A percentile compares a stretch with the other conserved stretches of the same genome.
Evolutionary conservation across 2,113 vertebrate genomes (phyloP).

Genomic region (Antigone vipio): DNA sequence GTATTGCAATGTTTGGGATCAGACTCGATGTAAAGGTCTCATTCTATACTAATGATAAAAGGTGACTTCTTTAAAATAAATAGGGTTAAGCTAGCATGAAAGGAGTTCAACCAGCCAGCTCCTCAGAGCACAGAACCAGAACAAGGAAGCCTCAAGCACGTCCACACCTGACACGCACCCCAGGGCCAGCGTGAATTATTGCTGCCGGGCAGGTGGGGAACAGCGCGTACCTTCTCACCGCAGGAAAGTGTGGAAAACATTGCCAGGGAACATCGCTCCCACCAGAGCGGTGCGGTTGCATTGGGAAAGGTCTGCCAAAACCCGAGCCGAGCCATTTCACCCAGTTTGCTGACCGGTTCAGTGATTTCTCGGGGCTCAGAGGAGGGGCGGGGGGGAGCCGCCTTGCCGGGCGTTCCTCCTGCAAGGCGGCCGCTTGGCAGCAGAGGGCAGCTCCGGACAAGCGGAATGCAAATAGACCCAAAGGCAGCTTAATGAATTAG

Average conservation of each 20-base stretch:
- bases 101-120: neutral
- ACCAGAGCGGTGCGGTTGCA: rapidly evolving
- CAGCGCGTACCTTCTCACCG: rapidly evolving
- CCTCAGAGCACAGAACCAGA: neutral
- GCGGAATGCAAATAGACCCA: neutral
- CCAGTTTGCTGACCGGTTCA: rapidly evolving
- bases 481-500: neutral
- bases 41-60: neutral
- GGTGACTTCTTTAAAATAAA: neutral
- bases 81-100: neutral
- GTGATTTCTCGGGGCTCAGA: too few species aligned
- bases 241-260: rapidly evolving
- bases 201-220: rapidly evolving
- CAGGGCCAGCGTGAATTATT: rapidly evolving
- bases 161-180: too few species aligned
- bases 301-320: too few species aligned
- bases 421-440: neutral
- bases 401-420: neutral
- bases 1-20: rapidly evolving
- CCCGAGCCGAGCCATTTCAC: neutral
- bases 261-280: neutral
- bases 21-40: neutral
- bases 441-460: neutral
- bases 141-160: neutral
- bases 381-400: neutral